A percentile compares a stretch with the other conserved stretches of the same genome.
Evolutionary conservation across 2,888 invertebrate species (phyloP).

Genomic region (Plagodis pulveraria): DNA sequence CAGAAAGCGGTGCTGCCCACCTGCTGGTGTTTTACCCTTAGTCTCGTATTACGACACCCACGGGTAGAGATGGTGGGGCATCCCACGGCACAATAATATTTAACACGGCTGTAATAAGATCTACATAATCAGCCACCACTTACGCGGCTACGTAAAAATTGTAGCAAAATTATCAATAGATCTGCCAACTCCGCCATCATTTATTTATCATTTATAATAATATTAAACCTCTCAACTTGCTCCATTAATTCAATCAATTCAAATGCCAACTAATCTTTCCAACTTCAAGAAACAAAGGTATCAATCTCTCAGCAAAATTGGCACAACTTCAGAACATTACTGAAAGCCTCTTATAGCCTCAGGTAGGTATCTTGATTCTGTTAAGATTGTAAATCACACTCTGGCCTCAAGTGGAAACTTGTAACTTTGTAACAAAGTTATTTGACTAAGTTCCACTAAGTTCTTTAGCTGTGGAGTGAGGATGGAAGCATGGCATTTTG

Average conservation of each 20-base stretch:
- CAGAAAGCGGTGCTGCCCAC: too few species aligned
- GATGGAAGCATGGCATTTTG: conserved; percentile 1
- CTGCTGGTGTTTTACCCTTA: too few species aligned
- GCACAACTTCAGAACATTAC: conserved; percentile 17
- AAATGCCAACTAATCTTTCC: conserved; percentile 17
- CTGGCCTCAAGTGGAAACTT: conserved; percentile 37
- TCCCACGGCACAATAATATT: too few species aligned
- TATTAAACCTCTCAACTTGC: background rate
- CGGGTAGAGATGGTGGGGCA: too few species aligned
- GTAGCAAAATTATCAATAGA: too few species aligned
- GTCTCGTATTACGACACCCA: too few species aligned
- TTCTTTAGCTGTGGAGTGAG: conserved; percentile 7
- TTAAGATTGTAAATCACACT: conserved; percentile 46
- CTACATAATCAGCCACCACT: too few species aligned
- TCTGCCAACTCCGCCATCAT: background rate
- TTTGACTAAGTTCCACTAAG: conserved; percentile 20
- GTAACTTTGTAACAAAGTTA: conserved; percentile 44
- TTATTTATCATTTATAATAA: background rate
- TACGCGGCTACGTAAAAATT: too few species aligned
- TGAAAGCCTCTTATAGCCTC: conserved; percentile 21
- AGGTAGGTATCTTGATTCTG: conserved; percentile 37
- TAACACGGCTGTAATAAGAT: too few species aligned
- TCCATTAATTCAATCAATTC: conserved; percentile 3
- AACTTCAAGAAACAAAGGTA: conserved; percentile 19
- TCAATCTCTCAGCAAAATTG: conserved; percentile 26